Base-by-base conservation (phyloP, 2,888 invertebrate genomes). In the Microctonus aethiopoides region DNA sequence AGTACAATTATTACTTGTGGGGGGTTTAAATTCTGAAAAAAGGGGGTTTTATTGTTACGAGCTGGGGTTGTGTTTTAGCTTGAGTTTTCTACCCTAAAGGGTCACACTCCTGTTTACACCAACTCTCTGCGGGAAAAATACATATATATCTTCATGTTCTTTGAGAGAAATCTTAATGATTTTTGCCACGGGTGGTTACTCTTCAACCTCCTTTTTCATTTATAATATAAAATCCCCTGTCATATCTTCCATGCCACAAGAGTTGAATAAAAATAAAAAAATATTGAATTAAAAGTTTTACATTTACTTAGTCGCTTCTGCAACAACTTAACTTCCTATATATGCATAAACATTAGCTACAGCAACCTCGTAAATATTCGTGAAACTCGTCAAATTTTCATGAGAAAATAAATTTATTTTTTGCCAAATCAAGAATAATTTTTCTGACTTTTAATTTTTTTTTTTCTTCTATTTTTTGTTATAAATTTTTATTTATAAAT, bases 231-330 rank as follows among this genome's bases (percentile, higher is more conserved):
- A 57, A 20, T 66, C 46, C 16, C 46, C 46, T 20, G 46, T 46
- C 46, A 46, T 16, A 46, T 46, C 16, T 46, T 46, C 22, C 67
- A 71, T 70, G 74, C 71, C 60, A 72, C 66, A 70, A 68, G 69
- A 73, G 74, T 73, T 74, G 74, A 76, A 75, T 72, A 73, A 74
- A 76, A 72, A 72, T 72, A 77, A 77, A 73, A 68, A 65, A n/a
- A n/a, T 66, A 67, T 32, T 24, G 46, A 26, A 67, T 60, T 67
- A 67, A 67, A 63, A 63, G 51, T 63, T 63, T 63, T 46, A 46
- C 9, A n/a, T n/a, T n/a, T n/a, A n/a, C n/a, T n/a, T n/a, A 39
- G 39, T 13, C 1, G 13, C 39, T 39, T 39, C 13, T 39, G 3
- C 6, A 39, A 1, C 39, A 11, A 4, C 39, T 6, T 3, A 13